Conservation (phyloP, 2,113 vertebrate species). For the Serilophus lunatus region DNA sequence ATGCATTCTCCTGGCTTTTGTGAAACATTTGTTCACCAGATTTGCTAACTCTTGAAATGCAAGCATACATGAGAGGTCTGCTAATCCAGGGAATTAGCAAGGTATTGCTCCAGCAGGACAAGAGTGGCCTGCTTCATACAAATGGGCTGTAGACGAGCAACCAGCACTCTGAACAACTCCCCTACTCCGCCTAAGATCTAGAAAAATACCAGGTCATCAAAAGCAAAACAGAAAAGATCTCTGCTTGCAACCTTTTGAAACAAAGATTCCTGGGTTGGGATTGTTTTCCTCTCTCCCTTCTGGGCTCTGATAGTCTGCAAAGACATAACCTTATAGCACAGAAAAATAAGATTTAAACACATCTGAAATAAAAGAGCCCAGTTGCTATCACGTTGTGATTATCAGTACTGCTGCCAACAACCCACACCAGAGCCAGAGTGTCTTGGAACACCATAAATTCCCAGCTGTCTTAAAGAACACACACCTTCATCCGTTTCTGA, state of each 20-base stretch:
- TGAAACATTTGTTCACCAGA: constrained; percentile 50
- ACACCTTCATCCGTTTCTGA: constrained; percentile 16
- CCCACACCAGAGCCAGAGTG: constrained; percentile 7
- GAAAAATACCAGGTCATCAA: constrained; percentile 5
- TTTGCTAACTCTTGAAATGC: not conserved
- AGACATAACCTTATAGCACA: not conserved
- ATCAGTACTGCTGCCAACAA: constrained; percentile 41
- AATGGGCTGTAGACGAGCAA: not conserved
- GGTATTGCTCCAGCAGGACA: not conserved
- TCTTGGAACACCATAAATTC: constrained; percentile 49
- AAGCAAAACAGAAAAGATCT: constrained; percentile 23
- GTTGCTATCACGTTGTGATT: constrained; percentile 33
- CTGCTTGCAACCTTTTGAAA: constrained; percentile 3
- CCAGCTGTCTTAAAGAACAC: constrained; percentile 24
- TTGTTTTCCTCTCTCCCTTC: not conserved
- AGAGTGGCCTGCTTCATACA: not conserved
- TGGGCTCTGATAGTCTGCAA: constrained; percentile 3
- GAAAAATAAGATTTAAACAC: constrained; percentile 48
- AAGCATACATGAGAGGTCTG: not conserved
- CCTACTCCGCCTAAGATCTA: not conserved
- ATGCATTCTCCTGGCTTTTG: constrained; percentile 37
- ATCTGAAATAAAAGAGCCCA: constrained; percentile 47
- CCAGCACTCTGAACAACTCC: not conserved
- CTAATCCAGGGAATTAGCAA: constrained; percentile 31
- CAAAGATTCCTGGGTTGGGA: not conserved